These are phyloP conservation scores for Phoxinus phoxinus DNA, from an alignment of 2,113 vertebrate genomes.

Conservation along the genomic window DNA sequence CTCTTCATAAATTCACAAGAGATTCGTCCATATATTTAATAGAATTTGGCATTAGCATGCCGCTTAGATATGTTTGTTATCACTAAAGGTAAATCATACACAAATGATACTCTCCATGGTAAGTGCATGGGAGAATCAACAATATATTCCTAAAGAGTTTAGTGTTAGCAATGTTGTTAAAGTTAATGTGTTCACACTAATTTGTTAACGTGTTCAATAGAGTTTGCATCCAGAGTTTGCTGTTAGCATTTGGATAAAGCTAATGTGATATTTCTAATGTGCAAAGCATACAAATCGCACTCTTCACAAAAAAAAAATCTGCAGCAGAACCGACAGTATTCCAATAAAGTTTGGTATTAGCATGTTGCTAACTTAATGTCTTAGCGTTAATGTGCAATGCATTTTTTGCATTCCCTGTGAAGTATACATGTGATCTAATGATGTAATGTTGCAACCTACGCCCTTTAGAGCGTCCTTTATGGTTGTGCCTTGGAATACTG, in stretches of 20 bases:
- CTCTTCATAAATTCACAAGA: not conserved
- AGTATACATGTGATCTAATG: not conserved
- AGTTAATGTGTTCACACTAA: not conserved
- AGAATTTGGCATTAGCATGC: not conserved
- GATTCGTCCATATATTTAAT: not conserved
- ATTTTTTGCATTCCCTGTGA: too few relatives aligned
- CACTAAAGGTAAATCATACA: too few relatives aligned
- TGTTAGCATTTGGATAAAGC: not conserved
- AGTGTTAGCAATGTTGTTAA: not conserved
- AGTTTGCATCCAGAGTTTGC: not conserved
- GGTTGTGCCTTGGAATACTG: not conserved
- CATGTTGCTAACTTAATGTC: not conserved
- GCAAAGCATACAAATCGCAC: not conserved
- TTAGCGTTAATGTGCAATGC: not conserved
- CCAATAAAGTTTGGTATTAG: not conserved
- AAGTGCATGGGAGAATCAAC: not conserved
- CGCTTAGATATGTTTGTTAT: too few relatives aligned
- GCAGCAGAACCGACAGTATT: not conserved
- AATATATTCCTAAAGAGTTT: not conserved
- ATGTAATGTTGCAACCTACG: not conserved
- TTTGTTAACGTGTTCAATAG: not conserved
- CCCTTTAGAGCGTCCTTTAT: not conserved
- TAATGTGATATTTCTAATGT: not conserved
- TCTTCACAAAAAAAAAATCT: not conserved
- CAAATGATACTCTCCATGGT: not conserved